These are phyloP conservation scores for Eupithecia subumbrata DNA, from an alignment of 2,888 invertebrate species.

Conservation along the genomic window DNA sequence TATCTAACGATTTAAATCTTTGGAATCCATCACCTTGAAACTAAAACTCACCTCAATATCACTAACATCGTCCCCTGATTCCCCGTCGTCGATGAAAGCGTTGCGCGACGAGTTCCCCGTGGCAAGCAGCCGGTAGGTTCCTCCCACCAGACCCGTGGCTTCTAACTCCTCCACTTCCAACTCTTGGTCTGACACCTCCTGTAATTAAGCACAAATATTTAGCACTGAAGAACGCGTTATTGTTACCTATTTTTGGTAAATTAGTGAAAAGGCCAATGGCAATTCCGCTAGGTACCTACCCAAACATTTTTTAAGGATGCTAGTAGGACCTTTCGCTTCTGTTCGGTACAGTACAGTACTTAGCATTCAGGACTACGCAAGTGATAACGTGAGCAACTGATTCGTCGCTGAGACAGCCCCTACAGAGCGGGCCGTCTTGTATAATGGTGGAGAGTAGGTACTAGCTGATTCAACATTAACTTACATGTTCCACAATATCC, in stretches of 20 bases:
- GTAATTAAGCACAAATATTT: constrained; percentile 15
- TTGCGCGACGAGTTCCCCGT: constrained; percentile 66
- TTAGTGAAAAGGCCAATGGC: no score
- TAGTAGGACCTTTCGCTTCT: no score
- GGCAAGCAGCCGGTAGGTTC: constrained; percentile 75
- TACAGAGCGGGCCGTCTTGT: no score
- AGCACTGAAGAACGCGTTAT: background rate
- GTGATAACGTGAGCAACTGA: no score
- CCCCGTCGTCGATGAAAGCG: constrained; percentile 64
- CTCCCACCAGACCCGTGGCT: constrained; percentile 76
- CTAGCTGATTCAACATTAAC: background rate
- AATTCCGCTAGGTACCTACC: no score
- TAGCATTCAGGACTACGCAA: background rate
- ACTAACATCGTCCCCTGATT: constrained; percentile 71
- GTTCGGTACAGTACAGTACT: no score
- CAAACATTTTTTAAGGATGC: no score
- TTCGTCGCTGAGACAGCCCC: no score
- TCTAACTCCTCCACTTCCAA: constrained; percentile 77
- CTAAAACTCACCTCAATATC: constrained; percentile 71
- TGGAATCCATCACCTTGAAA: no score
- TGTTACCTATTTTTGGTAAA: no score
- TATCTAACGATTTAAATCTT: no score
- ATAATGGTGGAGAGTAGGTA: no score
- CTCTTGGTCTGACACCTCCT: constrained; percentile 76
- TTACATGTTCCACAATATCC: constrained; percentile 76